Evolutionary conservation across 2,113 vertebrate genomes (phyloP), one percentile per base, ranked within the genome.

Genomic region (Toxotes jaculatrix): DNA sequence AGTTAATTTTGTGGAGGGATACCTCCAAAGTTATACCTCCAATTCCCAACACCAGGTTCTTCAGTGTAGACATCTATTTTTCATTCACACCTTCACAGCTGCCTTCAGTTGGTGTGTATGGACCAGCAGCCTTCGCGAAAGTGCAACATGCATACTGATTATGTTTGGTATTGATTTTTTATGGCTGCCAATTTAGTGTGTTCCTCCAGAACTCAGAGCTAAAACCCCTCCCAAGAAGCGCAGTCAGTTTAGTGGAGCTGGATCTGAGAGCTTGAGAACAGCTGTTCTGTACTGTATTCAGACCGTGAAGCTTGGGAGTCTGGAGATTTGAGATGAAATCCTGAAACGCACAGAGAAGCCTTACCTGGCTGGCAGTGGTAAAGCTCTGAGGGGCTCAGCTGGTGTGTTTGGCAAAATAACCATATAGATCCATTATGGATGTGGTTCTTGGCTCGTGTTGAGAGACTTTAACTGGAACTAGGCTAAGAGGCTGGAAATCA

Each of bases 81-180:
- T 86, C 77, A 90, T 89, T 90, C 81, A 85, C 81, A 85, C 67
- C 75, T 79, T 79, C 51, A 79, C 83, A 88, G 34, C 67, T 64
- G 74, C 78, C 63, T 76, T 80, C 21, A 61, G 32, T 64, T 59
- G 66, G 74, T 66, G 76, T 51, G 56, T 75, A 63, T 57, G 84
- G 79, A 85, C 69, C 75, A 47, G 74, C 62, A 82, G 87, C 84
- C 81, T 84, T 88, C 80, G 80, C 82, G 83, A 83, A 86, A 86
- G 81, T 72, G 74, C 84, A 68, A 85, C 83, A 79, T 76, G 87
- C 89, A 87, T 86, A 86, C 83, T 86, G 81, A 87, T 85, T 65
- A 74, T 76, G 83, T 69, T 67, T 74, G 65, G 77, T 84, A 93
- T 92, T 69, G 90, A 92, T 91, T 90, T 83, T 66, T 59, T 66